These are phyloP conservation scores for Lepidocyrtoides sp. DNA, from an alignment of 2,888 invertebrate genomes.

Conservation along the genomic window DNA sequence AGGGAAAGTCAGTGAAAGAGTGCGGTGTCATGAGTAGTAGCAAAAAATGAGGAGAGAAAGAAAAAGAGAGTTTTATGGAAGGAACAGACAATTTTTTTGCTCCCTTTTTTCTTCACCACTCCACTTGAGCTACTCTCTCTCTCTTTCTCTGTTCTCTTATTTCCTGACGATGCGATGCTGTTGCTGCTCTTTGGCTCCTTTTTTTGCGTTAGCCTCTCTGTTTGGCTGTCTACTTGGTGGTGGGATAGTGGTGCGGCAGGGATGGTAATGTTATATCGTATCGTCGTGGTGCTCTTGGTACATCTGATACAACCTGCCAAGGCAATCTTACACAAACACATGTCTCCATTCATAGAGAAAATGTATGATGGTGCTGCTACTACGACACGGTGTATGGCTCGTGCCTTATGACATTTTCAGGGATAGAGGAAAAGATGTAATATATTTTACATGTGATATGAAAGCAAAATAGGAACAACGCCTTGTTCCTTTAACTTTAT, in stretches of 20 bases:
- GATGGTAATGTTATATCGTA: constrained; percentile 35
- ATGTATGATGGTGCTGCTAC: not conserved
- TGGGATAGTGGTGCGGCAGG: constrained; percentile 1
- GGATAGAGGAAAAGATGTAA: constrained; percentile 44
- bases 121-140: constrained; percentile 65
- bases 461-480: constrained; percentile 53
- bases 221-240: constrained; percentile 16
- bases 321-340: constrained; percentile 41
- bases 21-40: constrained; percentile 27
- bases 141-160: too few species aligned
- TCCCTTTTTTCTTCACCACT: constrained; percentile 59
- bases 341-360: constrained; percentile 39
- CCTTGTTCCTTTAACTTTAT: constrained; percentile 14
- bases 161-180: constrained; percentile 69
- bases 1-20: constrained; percentile 47
- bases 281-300: not conserved
- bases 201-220: not conserved
- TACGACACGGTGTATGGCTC: constrained; percentile 47
- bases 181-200: constrained; percentile 46
- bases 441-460: constrained; percentile 47
- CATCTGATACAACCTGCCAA: not conserved
- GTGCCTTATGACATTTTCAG: constrained; percentile 77
- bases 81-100: constrained; percentile 55
- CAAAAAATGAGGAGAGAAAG: constrained; percentile 39
- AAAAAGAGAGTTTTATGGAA: constrained; percentile 51